Evolutionary conservation across 2,113 vertebrate genomes (phyloP), one percentile per base, ranked within the genome.

Genomic region (Pseudorhombus dupliciocellatus): DNA sequence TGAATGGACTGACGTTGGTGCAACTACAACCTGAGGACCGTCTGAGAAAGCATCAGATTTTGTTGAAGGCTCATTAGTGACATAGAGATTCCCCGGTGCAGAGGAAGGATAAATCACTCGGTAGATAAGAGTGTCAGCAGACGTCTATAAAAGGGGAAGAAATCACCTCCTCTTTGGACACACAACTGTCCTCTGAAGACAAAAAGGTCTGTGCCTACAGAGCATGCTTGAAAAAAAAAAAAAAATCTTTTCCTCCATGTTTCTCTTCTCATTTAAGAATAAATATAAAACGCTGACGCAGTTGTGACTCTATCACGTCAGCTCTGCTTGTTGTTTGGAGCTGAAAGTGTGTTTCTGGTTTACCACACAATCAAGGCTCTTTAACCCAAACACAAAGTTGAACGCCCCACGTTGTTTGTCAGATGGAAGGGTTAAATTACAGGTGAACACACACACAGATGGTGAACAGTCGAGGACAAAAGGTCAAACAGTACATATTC

Each of bases 361-460:
- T 61, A 21, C 7, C 56, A 40, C 22, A 65, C 68, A 70, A 42
- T 61, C 0, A 10, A 51, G 48, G 44, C 34, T 52, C 40, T 68
- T 62, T 22, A 31, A 77, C 54, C 16, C 26, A 65, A 78, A 59
- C 57, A 79, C 79, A 50, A 79, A 81, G 59, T 53, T 37, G 24
- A 78, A 79, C 51, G 16, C 30, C 52, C 56, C 24, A 3, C 28
- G 52, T 15, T 87, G 73, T 88, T 88, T 84, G 79, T 83, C 72
- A 48, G 37, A 54, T 48, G 34, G 54, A 70, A 59, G 75, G 70
- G 72, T 84, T 79, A 42, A 18, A 73, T 87, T 84, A 26, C 84
- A 82, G 74, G 70, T 83, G 64, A 73, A 83, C 46, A 83, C 73
- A 86, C 57, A 80, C 58, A 86, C 75, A 82, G 76, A 84, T 86